Evolutionary conservation across 2,797 vertebrate species (phyloP).

Genomic region (Poeciliopsis paucimaculata): DNA sequence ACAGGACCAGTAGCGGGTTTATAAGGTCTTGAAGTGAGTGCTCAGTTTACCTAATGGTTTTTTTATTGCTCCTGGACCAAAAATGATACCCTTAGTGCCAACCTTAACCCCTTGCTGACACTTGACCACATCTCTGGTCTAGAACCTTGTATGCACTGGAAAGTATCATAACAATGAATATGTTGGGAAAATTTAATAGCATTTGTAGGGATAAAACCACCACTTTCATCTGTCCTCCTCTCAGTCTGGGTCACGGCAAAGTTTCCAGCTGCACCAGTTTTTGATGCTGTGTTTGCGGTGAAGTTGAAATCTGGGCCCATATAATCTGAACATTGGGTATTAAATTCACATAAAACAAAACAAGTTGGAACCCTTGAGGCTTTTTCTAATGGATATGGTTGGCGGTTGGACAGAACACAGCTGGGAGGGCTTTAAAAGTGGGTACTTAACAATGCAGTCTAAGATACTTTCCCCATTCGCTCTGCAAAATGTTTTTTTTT

Average conservation of each 20-base stretch:
- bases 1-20: conserved; percentile 38
- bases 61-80: conserved; percentile 54
- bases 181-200: conserved; percentile 61
- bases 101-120: conserved; percentile 30
- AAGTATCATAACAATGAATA: conserved; percentile 40
- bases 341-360: conserved; percentile 77
- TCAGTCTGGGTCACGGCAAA: conserved; percentile 44
- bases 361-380: conserved; percentile 61
- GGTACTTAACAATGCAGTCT: conserved; percentile 70
- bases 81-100: conserved; percentile 10
- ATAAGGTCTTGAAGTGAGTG: conserved; percentile 37
- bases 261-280: conserved; percentile 67
- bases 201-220: conserved; percentile 58
- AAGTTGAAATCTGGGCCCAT: conserved; percentile 58
- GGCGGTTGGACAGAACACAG: conserved; percentile 67
- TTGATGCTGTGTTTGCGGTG: conserved; percentile 52
- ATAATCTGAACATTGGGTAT: conserved; percentile 72
- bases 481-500: conserved; percentile 65
- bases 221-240: conserved; percentile 48
- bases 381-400: conserved; percentile 64
- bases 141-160: conserved; percentile 26
- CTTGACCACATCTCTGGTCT: conserved; percentile 35
- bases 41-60: conserved; percentile 31
- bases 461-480: conserved; percentile 50
- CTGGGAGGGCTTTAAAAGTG: conserved; percentile 71